A percentile compares a stretch with the other conserved stretches of the same genome.
Conservation (phyloP, 2,888 invertebrate species). For the Gymnosoma rotundatum region DNA sequence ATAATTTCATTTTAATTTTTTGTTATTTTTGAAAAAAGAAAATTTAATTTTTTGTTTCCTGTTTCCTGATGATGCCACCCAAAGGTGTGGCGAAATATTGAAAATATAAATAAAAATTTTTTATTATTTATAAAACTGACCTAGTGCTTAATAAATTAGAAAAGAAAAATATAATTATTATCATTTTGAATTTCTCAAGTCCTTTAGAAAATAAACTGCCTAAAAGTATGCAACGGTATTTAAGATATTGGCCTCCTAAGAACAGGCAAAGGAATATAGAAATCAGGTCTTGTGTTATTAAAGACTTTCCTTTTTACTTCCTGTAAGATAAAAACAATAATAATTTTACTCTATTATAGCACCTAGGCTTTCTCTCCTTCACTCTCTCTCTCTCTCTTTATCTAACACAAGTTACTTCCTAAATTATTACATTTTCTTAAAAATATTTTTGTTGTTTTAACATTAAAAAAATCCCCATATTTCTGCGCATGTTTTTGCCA, state of each 20-base stretch:
- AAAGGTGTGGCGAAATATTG: no score
- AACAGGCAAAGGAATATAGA: slow-evolving; percentile 20
- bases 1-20: no score
- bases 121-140: no score
- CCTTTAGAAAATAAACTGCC: slow-evolving; percentile 20
- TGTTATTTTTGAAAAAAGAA: no score
- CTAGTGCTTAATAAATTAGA: no score
- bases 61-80: no score
- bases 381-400: neutral
- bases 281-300: slow-evolving; percentile 62
- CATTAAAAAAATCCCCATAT: slow-evolving; percentile 44
- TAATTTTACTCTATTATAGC: slow-evolving; percentile 39
- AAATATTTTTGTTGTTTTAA: slow-evolving; percentile 36
- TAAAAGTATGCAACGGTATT: slow-evolving; percentile 63
- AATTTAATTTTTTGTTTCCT: no score
- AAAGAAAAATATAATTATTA: no score
- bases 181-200: neutral
- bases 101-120: no score
- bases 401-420: slow-evolving; percentile 1
- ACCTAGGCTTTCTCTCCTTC: slow-evolving; percentile 1
- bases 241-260: slow-evolving; percentile 32
- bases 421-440: slow-evolving; percentile 23
- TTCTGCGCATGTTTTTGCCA: slow-evolving; percentile 64
- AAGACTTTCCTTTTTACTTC: slow-evolving; percentile 70
- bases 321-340: slow-evolving; percentile 32